Base-by-base conservation (phyloP, 2,797 vertebrate genomes). In the Micrastur ruficollis region DNA sequence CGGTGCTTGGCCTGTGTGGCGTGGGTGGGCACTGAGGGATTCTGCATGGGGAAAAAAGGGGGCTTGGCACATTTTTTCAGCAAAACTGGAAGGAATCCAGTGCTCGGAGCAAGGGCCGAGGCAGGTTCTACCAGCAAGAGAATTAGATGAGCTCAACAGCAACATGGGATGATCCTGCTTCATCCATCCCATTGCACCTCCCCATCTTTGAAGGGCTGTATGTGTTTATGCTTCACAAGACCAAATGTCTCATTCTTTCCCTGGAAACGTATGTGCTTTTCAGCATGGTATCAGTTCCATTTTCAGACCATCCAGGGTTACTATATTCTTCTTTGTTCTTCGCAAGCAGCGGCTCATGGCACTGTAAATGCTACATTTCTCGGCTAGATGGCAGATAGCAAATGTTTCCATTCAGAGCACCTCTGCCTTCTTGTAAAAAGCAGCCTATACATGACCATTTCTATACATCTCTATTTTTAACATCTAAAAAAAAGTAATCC, bases 391-490 rank as follows among this genome's bases (percentile, higher is more conserved):
- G 75, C 68, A 83, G 81, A 95, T 91, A 89, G 72, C 79, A 83
- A 83, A 73, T 81, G 17, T 96, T 96, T 97, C 94, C 94, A 93
- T 72, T 81, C 70, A 65, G 58, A 92, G 79, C 58, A 95, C 95
- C 86, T 86, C 92, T 94, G 72, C 59, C 81, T 85, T 68, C 90
- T 81, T 89, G 84, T 80, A 78, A 93, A 95, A 95, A 74, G 81
- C 90, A 95, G 90, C 65, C 86, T 92, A 91, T 81, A 86, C 81
- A 79, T 90, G 71, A 95, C 95, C 81, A 75, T 97, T 80, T 93
- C 96, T 94, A 68, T 85, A 88, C 85, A 70, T 67, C 68, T 97
- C 97, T 98, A 97, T 98, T 97, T 98, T 98, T 98, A 97, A 97
- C 96, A 94, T n/a, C 29, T 52, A 13, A 58, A 95, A 94, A 94